Evolutionary conservation across 2,113 vertebrate genomes (phyloP).

Genomic region (Daboia siamensis): DNA sequence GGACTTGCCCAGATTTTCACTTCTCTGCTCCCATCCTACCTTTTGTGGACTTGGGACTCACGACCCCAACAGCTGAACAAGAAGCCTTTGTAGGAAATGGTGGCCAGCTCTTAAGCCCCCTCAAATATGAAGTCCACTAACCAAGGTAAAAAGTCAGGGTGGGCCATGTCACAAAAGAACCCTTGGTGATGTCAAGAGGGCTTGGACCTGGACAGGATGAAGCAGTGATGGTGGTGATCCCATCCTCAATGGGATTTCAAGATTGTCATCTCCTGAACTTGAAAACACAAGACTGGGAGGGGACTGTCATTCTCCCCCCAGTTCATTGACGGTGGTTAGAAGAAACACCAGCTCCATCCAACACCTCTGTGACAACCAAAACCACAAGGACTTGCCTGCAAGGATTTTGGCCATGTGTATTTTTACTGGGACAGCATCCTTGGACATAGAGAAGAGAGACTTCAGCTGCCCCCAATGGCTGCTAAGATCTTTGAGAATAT

Average conservation of each 20-base stretch:
- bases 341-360: background rate
- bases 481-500: constrained; percentile 88
- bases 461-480: constrained; percentile 65
- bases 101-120: background rate
- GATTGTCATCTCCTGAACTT: too few species aligned
- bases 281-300: background rate
- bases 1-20: background rate
- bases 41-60: background rate
- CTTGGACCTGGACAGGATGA: background rate
- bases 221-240: background rate
- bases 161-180: background rate
- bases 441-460: background rate
- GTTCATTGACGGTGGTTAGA: background rate
- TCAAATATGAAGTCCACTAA: background rate
- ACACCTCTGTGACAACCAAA: background rate
- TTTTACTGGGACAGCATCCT: constrained; percentile 57
- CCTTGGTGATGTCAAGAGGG: background rate
- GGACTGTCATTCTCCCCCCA: background rate
- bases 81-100: background rate
- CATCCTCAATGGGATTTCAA: background rate
- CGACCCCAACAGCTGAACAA: background rate
- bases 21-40: background rate
- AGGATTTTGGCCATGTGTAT: background rate
- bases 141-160: background rate
- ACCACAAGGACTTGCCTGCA: background rate